phyloP scores from a whole-genome alignment of 2,888 invertebrate species.

The Parnassius orleans region DNA sequence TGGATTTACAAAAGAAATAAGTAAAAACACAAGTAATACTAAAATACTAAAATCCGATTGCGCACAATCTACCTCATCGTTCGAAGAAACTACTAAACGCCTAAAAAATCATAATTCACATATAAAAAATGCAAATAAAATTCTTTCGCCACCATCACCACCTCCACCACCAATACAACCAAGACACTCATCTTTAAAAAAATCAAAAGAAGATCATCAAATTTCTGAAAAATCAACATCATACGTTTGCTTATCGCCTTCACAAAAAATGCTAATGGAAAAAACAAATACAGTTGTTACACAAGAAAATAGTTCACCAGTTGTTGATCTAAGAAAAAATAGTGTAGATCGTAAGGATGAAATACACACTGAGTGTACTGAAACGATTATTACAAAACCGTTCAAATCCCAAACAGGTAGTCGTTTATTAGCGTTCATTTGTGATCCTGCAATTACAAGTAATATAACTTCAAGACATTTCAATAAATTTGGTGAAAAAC shows the following conservation, averaged over 20 bases:
- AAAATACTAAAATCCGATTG: constrained; percentile 31
- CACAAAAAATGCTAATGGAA: constrained; percentile 83
- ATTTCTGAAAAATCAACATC: constrained; percentile 81
- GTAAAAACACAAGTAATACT: neutral
- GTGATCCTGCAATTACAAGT: constrained; percentile 69
- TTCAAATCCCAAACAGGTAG: constrained; percentile 79
- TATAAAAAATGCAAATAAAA: neutral
- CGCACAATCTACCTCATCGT: neutral
- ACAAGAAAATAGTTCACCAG: constrained; percentile 80
- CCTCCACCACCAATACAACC: constrained; percentile 68
- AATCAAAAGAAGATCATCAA: constrained; percentile 74
- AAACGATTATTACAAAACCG: constrained; percentile 46
- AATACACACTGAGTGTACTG: constrained; percentile 34
- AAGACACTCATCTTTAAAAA: constrained; percentile 67
- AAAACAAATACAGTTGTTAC: constrained; percentile 73
- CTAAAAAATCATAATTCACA: neutral
- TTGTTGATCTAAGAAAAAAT: constrained; percentile 85
- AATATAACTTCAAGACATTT: constrained; percentile 48
- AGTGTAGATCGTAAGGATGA: constrained; percentile 54
- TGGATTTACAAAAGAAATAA: constrained; percentile 30
- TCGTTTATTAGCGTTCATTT: constrained; percentile 83
- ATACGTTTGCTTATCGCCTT: constrained; percentile 86
- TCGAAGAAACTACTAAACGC: neutral
- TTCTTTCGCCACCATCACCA: constrained; percentile 12
- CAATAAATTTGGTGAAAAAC: constrained; percentile 42